These are phyloP conservation scores for Shinisaurus crocodilurus DNA, from an alignment of 2,113 vertebrate species.

Conservation along the genomic window DNA sequence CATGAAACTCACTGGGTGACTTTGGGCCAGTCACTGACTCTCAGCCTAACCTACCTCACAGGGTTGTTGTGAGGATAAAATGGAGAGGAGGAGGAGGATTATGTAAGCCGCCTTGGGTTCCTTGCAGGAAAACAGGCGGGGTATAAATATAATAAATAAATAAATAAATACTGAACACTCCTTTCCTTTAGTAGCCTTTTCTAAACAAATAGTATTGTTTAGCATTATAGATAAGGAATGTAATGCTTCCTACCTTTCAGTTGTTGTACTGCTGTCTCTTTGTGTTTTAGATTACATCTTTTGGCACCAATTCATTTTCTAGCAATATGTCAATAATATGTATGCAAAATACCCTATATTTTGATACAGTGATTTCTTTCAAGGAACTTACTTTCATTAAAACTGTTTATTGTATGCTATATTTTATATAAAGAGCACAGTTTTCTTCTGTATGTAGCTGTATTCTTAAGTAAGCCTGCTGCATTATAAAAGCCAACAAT, in stretches of 20 bases:
- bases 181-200: neutral
- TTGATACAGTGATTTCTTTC: neutral
- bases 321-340: neutral
- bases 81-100: too few species aligned
- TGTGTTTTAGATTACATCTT: constrained; percentile 29
- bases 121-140: too few species aligned
- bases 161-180: neutral
- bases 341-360: neutral
- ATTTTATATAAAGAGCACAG: neutral
- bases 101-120: too few species aligned
- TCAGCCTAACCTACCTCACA: too few species aligned
- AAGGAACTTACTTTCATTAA: neutral
- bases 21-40: too few species aligned
- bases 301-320: constrained; percentile 19
- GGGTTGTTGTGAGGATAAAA: too few species aligned
- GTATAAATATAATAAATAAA: too few species aligned
- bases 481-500: constrained; percentile 58
- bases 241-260: constrained; percentile 20
- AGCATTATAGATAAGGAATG: neutral
- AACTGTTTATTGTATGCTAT: neutral
- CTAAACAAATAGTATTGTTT: neutral
- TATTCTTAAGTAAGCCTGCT: constrained; percentile 43
- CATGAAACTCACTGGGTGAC: too few species aligned
- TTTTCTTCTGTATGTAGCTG: constrained; percentile 11
- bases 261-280: constrained; percentile 5